Base-by-base conservation (phyloP, 23 tunicate species). In the Oikopleura vanhoeffeni region DNA sequence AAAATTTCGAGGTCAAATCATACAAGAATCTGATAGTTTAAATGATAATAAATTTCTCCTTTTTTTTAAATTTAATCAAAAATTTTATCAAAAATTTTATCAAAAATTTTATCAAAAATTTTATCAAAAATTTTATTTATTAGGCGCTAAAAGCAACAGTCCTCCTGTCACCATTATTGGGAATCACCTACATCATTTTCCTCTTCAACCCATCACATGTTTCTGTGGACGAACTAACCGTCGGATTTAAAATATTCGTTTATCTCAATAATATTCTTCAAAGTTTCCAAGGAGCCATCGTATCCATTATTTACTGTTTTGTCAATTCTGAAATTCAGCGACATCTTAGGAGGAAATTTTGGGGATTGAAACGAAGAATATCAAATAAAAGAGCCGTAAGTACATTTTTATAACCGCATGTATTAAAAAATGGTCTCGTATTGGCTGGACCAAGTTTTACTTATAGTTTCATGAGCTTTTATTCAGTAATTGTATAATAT, bases 131-230 rank as follows among this genome's bases (percentile, higher is more conserved):
- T n/a, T n/a, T n/a, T n/a, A n/a, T n/a, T n/a, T n/a, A n/a, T 49
- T 88, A 91, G 83, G 90, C 97, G 0, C 84, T 85, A 13, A 91
- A 91, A 87, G 97, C 97, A 3, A 91, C 97, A 34, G 49, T 91
- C 33, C 87, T 91, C 36, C 85, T 91, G 1, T 87, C 89, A 41
- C 97, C 91, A 32, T 84, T 91, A 39, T 88, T 91, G 33, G 97
- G 97, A 41, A 84, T 90, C 38, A 91, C 91, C 39, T 91, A 91
- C 88, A 40, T 91, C 0, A 76, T 91, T 28, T 91, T 85, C 83
- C 76, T 89, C 41, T 41, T 87, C n/a, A 85, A 85, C 76, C 97
- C 97, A 0, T 57, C 67, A 1, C 18, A 86, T 0, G 89, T 49
- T 49, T 49, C 13, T 49, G 64, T 13, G 64, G 64, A 49, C 24